phyloP scores from a whole-genome alignment of 2,113 vertebrate species.

The Pitta sordida region DNA sequence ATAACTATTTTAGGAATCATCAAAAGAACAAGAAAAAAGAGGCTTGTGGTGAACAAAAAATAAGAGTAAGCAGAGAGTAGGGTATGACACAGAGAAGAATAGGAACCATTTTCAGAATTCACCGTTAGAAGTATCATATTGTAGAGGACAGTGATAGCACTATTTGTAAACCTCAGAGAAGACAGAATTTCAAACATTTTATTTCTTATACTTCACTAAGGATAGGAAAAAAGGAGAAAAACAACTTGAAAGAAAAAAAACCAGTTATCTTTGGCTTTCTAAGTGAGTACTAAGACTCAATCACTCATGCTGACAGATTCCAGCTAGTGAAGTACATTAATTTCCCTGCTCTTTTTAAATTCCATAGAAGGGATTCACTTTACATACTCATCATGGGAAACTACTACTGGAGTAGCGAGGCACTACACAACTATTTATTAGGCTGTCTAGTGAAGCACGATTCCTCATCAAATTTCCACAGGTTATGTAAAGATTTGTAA shows the following conservation, averaged over 20 bases:
- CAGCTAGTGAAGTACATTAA: rapidly evolving
- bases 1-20: neutral
- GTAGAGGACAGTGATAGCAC: neutral
- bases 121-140: neutral
- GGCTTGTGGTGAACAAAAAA: neutral
- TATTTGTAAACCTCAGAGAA: neutral
- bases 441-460: neutral
- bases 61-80: neutral
- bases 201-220: neutral
- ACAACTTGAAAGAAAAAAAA: neutral
- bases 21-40: neutral
- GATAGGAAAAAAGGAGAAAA: neutral
- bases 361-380: neutral
- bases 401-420: neutral
- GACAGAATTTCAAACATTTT: neutral
- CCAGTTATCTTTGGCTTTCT: neutral
- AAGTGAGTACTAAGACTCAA: neutral
- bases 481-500: neutral
- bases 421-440: neutral
- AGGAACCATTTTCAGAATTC: neutral
- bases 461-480: neutral
- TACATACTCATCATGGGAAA: neutral
- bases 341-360: neutral
- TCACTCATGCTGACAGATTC: neutral
- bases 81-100: neutral